Base-by-base conservation (phyloP, 2,113 vertebrate species). In the Ammodytes dubius region DNA sequence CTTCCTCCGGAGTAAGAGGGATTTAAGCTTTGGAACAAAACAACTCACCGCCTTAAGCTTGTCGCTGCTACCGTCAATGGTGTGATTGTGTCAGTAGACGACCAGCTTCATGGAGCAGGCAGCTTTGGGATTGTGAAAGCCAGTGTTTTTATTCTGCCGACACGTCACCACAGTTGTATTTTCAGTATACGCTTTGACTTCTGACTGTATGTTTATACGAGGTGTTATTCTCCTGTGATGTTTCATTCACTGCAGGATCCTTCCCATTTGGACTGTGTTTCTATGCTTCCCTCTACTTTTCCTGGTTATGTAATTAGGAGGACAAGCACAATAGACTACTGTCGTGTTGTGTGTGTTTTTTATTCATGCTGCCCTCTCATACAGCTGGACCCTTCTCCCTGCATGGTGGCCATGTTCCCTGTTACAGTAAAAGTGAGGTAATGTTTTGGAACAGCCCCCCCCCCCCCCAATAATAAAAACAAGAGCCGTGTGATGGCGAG, bases 401-500 rank as follows among this genome's bases (percentile, higher is more conserved):
- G 81, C 53, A 75, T 81, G 83, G 82, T 88, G 79, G 85, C 88
- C 91, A 80, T 93, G 89, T 91, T 93, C 85, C 87, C 86, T 87
- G 85, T 90, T 91, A 91, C 94, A 93, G 93, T 94, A 93, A 91
- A 90, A 54, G 79, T 94, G 91, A 95, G 70, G 92, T 94, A 79
- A 95, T 93, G 93, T 94, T 94, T 94, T 93, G 88, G 87, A 92
- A 69, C 68, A 67, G 77, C 84, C 70, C 49, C 35, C 77, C 86
- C 68, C 78, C 82, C 84, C 79, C 86, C 82, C 27, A 27, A 27
- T 27, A 79, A 75, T 86, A 88, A 91, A 93, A 91, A 87, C 83
- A 83, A 27, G 56, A 81, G 78, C 72, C 3, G 17, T 81, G 71
- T 59, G 85, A 92, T 83, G 89, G 83, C 27, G 66, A 77, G 70